These are phyloP conservation scores for Mercenaria mercenaria DNA, from an alignment of 1,140 invertebrate species.

Conservation along the genomic window DNA sequence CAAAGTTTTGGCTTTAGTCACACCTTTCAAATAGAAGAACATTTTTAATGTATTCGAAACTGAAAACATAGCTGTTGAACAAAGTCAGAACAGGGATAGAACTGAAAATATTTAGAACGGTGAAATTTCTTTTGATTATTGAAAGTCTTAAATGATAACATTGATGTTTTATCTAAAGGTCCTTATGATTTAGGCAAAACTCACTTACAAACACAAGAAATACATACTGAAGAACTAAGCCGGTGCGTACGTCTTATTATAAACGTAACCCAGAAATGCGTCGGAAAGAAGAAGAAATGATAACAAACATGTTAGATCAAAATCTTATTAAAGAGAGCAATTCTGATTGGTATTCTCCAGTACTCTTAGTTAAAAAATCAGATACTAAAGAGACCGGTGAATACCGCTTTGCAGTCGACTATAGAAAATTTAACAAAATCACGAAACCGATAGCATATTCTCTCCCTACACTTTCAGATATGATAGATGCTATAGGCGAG, in stretches of 20 bases:
- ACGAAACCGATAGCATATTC: slow-evolving; percentile 34
- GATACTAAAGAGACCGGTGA: slow-evolving; percentile 24
- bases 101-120: background rate
- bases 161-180: slow-evolving; percentile 30
- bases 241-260: background rate
- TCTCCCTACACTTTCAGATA: slow-evolving; percentile 43
- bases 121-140: no score
- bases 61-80: background rate
- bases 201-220: background rate
- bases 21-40: background rate
- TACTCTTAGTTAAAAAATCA: slow-evolving; percentile 64
- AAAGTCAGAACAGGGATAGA: background rate
- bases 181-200: slow-evolving; percentile 26
- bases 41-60: background rate
- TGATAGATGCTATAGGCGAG: slow-evolving; percentile 49
- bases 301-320: background rate
- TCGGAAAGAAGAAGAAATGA: background rate
- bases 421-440: slow-evolving; percentile 68
- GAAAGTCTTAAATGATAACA: background rate
- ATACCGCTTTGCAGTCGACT: slow-evolving; percentile 71
- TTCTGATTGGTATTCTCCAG: slow-evolving; percentile 36
- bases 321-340: slow-evolving; percentile 1
- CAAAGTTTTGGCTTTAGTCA: background rate
- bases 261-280: slow-evolving; percentile 31
- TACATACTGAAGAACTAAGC: slow-evolving; percentile 37